Base-by-base conservation (phyloP, 37 sponge, comb jelly and placozoan species). In the Tethya wilhelma region DNA sequence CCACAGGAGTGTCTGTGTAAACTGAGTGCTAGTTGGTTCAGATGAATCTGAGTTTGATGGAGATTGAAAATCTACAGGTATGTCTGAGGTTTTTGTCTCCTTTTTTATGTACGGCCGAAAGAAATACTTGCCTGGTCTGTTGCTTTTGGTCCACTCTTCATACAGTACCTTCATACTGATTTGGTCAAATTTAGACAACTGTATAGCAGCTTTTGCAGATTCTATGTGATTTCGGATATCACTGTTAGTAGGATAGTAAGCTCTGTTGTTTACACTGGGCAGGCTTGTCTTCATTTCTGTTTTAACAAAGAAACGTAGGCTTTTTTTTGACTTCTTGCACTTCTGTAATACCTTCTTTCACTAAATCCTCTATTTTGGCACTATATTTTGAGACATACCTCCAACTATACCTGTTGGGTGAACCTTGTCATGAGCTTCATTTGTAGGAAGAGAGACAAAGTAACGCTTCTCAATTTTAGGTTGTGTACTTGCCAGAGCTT, bases 201-300 rank as follows among this genome's bases (percentile, higher is more conserved):
- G 45, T 63, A 82, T 32, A 11, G 55, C 75, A 30, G 23, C 19
- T 39, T 73, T 82, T 2, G 83, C 83, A 8, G 7, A 44, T n/a
- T 68, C 28, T 19, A 82, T 73, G 38, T 82, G 83, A 38, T 82
- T 82, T 4, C 83, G 65, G 3, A 82, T 64, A 44, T 82, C 83
- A 64, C 6, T 33, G 14, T 49, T 49, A 14, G 53, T 49, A 14
- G 53, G 53, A 67, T 67, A 79, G 33, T 57, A 67, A 4, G 80
- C 68, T 37, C 80, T 43, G 39, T 79, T 36, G 5, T 14, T 28
- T 14, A 20, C 12, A 7, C 37, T 29, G 4, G 80, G 80, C 36
- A 32, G 20, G 20, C 30, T 33, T 19, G 38, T 70, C 38, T 38
- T 28, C 44, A 64, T 38, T 25, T 40, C 28, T 4, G 33, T 19